Base-by-base conservation (phyloP, 1,140 invertebrate species). In the Drosophila lowei region DNA sequence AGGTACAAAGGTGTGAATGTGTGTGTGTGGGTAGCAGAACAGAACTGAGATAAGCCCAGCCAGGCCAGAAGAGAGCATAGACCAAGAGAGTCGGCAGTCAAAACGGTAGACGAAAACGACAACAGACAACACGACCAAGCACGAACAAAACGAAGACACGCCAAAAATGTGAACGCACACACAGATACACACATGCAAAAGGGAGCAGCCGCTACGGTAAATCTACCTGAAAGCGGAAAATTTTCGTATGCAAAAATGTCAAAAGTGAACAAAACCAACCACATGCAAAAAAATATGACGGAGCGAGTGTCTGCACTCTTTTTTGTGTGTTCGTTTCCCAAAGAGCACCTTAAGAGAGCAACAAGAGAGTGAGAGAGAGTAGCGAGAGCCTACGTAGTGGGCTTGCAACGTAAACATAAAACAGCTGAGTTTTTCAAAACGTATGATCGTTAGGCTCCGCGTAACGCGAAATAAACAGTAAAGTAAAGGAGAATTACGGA, bases 201-300 rank as follows among this genome's bases (percentile, higher is more conserved):
- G 38, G 38, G 41, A 44, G 55, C 18, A 38, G 18, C 49, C 53
- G 43, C 63, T 74, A 86, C 77, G 73, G 74, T 86, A 86, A 80
- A 86, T 75, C 63, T 88, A 88, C 83, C 83, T 83, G 83, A 88
- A 77, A 88, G 84, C 83, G 83, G 83, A 88, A 88, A 88, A 88
- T 88, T 88, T 88, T 77, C 64, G 59, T 88, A 76, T 79, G 84
- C 84, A 88, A 88, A 88, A 88, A 88, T 88, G 83, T 88, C 83
- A 88, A 88, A 88, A 88, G 84, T 88, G 78, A 88, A 79, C 74
- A 70, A 80, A 60, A 80, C 70, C 71, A 80, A 79, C 42, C 63
- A 57, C 34, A 56, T 47, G 38, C 42, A 21, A 42, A 64, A 85
- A 85, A 67, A 75, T 57, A 67, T 67, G 42, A 72, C 57, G n/a